These are phyloP conservation scores for Sialia sialis DNA, from an alignment of 2,113 vertebrate genomes.

Conservation along the genomic window DNA sequence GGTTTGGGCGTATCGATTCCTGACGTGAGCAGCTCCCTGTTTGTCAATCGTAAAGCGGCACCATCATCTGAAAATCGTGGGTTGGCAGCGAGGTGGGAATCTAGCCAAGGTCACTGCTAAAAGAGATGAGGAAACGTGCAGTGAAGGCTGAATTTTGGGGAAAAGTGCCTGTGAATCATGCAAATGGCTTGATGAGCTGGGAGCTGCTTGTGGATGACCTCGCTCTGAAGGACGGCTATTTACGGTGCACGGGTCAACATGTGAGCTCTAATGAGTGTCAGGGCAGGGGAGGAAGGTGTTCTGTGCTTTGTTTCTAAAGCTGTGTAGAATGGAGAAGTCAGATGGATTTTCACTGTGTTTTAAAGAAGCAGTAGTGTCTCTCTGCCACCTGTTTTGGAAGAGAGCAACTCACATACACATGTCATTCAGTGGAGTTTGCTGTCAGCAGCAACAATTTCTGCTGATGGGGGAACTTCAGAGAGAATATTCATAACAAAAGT, in stretches of 20 bases:
- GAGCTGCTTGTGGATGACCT: background rate
- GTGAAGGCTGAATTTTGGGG: background rate
- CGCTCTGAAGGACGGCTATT: slow-evolving; percentile 40
- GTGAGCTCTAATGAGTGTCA: background rate
- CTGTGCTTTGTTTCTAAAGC: background rate
- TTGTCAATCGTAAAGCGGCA: background rate
- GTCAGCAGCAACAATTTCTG: slow-evolving; percentile 26
- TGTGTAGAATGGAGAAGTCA: background rate
- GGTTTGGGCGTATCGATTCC: background rate
- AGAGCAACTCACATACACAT: background rate
- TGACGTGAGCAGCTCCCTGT: background rate
- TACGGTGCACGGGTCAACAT: background rate
- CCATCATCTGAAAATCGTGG: background rate
- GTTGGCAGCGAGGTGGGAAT: background rate
- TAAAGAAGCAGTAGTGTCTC: background rate
- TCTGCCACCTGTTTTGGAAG: slow-evolving; percentile 27
- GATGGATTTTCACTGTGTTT: slow-evolving; percentile 3
- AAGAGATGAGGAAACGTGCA: background rate
- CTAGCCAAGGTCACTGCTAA: slow-evolving; percentile 1
- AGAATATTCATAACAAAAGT: slow-evolving; percentile 9
- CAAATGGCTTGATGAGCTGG: background rate
- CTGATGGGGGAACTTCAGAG: background rate
- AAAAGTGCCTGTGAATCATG: background rate
- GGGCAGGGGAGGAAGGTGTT: background rate
- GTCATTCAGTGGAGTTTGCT: background rate